Percentiles rank a stretch among this genome's conserved stretches.
phyloP scores from a whole-genome alignment of 2,113 vertebrate species.

The Aramus guarauna region DNA sequence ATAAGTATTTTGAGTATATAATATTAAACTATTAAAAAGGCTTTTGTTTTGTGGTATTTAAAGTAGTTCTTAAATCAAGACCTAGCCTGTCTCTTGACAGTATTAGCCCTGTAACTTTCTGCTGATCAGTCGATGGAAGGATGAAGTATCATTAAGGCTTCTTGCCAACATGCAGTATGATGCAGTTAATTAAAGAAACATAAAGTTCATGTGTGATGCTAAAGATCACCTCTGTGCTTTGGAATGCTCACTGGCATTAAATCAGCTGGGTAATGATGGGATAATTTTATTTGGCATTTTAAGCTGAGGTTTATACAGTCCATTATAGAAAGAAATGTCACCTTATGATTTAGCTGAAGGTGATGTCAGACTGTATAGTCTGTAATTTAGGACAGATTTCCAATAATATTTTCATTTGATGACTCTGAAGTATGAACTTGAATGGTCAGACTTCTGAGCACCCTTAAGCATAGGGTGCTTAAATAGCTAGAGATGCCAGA shows the following conservation, averaged over 20 bases:
- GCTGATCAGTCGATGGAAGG: not conserved
- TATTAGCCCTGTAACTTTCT: not conserved
- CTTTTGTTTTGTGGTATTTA: not conserved
- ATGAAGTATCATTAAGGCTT: not conserved
- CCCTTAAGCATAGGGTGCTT: not conserved
- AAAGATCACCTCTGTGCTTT: constrained; percentile 10
- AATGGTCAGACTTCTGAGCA: not conserved
- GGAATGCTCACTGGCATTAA: constrained; percentile 2
- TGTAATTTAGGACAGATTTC: constrained; percentile 25
- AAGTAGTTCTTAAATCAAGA: constrained; percentile 23
- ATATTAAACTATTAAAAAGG: not conserved
- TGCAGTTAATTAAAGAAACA: constrained; percentile 42
- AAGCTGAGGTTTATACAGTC: not conserved
- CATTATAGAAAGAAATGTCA: constrained; percentile 33
- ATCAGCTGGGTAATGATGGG: not conserved
- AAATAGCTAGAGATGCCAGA: not conserved
- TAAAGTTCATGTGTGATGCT: not conserved
- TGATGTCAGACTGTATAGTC: not conserved
- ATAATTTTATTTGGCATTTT: constrained; percentile 8
- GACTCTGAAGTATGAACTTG: not conserved
- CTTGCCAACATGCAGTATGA: not conserved
- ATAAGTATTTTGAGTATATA: not conserved
- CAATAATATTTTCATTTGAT: constrained; percentile 1
- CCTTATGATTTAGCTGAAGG: not conserved
- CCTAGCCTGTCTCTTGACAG: not conserved